A percentile compares a stretch with the other conserved stretches of the same genome.
phyloP scores from a whole-genome alignment of 2,113 vertebrate species.

The Scytalopus superciliaris region DNA sequence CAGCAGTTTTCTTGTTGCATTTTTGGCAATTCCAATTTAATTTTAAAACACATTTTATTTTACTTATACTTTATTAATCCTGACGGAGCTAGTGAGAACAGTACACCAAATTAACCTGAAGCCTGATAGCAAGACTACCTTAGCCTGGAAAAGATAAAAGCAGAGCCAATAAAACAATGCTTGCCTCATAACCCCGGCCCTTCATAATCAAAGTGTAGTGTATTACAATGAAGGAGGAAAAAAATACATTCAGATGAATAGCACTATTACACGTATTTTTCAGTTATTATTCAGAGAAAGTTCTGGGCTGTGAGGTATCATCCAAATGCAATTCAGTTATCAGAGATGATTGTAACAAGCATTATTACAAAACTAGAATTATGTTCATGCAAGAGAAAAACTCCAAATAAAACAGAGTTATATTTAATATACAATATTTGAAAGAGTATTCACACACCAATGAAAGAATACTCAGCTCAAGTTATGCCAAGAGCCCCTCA shows the following conservation, averaged over 20 bases:
- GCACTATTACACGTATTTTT: background rate
- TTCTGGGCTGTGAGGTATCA: background rate
- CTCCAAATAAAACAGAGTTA: background rate
- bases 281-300: background rate
- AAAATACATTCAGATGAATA: background rate
- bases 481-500: background rate
- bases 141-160: background rate
- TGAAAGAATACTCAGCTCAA: background rate
- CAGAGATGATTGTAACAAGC: background rate
- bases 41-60: slow-evolving; percentile 13
- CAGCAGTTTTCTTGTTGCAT: slow-evolving; percentile 20
- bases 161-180: background rate
- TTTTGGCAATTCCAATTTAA: background rate
- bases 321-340: background rate
- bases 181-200: background rate
- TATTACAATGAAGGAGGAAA: background rate
- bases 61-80: slow-evolving; percentile 4
- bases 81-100: slow-evolving; percentile 12
- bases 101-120: background rate
- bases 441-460: background rate
- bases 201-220: background rate
- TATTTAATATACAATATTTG: background rate
- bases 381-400: background rate
- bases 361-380: background rate
- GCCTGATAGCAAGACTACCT: background rate